Evolutionary conservation across 2,113 vertebrate genomes (phyloP).

Genomic region (Platysteira castanea): DNA sequence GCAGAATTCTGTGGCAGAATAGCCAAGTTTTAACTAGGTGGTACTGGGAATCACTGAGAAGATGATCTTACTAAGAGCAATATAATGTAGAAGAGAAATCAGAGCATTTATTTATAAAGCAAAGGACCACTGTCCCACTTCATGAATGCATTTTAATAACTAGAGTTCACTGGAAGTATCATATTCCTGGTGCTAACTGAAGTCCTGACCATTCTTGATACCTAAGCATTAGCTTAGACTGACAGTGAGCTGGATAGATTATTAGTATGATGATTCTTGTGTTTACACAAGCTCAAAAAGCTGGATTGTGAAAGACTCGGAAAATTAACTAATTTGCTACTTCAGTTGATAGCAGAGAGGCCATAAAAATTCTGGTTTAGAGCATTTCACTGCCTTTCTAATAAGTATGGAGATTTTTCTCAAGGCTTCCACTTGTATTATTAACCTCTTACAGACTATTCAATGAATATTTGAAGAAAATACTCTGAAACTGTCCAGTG

Average conservation of each 20-base stretch:
- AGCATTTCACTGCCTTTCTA: neutral
- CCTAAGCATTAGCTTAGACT: neutral
- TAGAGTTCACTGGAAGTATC: neutral
- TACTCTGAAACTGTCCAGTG: neutral
- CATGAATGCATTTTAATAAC: neutral
- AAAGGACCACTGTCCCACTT: neutral
- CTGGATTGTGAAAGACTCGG: neutral
- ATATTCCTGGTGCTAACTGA: neutral
- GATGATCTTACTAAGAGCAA: neutral
- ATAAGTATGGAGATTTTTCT: slow-evolving; percentile 5
- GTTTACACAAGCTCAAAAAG: neutral
- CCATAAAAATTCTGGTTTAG: neutral
- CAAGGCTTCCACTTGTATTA: neutral
- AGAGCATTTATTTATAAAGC: neutral
- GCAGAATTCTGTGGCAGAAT: neutral
- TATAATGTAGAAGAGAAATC: neutral
- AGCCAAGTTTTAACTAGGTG: neutral
- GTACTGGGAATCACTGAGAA: neutral
- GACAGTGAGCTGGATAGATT: neutral
- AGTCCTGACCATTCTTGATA: neutral
- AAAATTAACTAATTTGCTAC: slow-evolving; percentile 12
- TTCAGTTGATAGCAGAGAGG: neutral
- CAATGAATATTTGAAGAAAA: neutral
- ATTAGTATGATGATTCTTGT: neutral
- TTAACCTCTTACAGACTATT: neutral